Conservation (phyloP, 2,797 vertebrate genomes). For the Poeciliopsis turneri region DNA sequence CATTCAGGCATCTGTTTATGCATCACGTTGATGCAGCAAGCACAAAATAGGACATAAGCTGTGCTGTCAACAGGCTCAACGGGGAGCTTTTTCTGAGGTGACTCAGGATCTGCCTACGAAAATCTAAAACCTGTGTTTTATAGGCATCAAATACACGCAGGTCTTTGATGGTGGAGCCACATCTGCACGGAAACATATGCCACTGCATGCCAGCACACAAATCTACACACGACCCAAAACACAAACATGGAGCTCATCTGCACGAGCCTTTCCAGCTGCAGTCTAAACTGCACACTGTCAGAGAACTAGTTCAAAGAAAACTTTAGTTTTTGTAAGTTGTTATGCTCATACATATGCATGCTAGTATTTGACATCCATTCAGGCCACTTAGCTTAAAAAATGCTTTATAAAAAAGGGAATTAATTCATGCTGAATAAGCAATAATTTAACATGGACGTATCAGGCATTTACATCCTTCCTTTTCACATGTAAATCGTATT, state of each 20-base stretch:
- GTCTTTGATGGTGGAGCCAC: constrained; percentile 50
- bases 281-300: neutral
- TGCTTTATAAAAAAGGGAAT: neutral
- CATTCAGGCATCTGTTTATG: constrained; percentile 18
- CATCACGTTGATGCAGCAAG: constrained; percentile 29
- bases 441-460: too few species aligned
- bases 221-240: neutral
- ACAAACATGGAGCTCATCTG: constrained; percentile 2
- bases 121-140: constrained; percentile 42
- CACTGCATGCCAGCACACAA: constrained; percentile 16
- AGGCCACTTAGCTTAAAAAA: neutral
- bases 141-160: constrained; percentile 20
- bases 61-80: constrained; percentile 37
- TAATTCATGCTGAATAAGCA: neutral
- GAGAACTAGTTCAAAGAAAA: neutral
- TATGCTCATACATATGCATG: neutral
- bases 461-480: too few species aligned
- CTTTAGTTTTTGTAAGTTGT: neutral
- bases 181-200: constrained; percentile 55
- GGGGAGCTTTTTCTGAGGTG: constrained; percentile 24
- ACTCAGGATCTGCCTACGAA: constrained; percentile 35
- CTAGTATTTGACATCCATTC: neutral
- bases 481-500: too few species aligned
- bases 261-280: neutral
- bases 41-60: constrained; percentile 44